Base-by-base conservation (phyloP, 2,888 invertebrate genomes). In the Zele albiditarsus region DNA sequence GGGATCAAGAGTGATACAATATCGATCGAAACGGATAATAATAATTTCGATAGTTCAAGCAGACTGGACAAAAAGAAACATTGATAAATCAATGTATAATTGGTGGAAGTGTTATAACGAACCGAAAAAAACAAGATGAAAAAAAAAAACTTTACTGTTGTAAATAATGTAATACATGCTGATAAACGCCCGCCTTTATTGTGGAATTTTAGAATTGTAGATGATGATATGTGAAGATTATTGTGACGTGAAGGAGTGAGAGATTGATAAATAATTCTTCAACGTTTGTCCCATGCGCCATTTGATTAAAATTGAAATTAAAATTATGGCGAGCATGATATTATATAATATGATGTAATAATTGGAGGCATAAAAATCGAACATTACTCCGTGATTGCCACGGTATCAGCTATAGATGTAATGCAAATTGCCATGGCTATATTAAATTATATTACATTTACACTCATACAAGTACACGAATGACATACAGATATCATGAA, bases 361-460 rank as follows among this genome's bases (percentile, higher is more conserved):
- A 38, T 38, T 69, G 74, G 73, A 65, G 71, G 62, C 74, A 75
- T 57, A 49, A 66, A 49, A 67, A 70, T n/a, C 28, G 33, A 65
- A 68, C 69, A 72, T 49, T 62, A 57, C 57, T 31, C 73, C 65
- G 73, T 62, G 73, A 74, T 66, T 72, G 73, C 68, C 75, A 68
- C 74, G 57, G 20, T 53, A 58, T 71, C 66, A 75, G 74, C 75
- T 78, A 77, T 77, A 71, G 69, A 75, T 78, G 77, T 77, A 76
- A 77, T 68, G 77, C 78, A 71, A 78, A 69, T 78, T 75, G 76
- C 78, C 76, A 80, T 73, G 67, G 75, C 74, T 75, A 77, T 76
- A 75, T 76, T 66, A 73, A 71, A 78, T 77, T 75, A 76, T 74
- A 79, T 42, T 62, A 31, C 27, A 62, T 31, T 38, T 23, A 58